A percentile compares a stretch with the other conserved stretches of the same genome.
phyloP scores from a whole-genome alignment of 2,797 vertebrate genomes.

The Antrozous pallidus region DNA sequence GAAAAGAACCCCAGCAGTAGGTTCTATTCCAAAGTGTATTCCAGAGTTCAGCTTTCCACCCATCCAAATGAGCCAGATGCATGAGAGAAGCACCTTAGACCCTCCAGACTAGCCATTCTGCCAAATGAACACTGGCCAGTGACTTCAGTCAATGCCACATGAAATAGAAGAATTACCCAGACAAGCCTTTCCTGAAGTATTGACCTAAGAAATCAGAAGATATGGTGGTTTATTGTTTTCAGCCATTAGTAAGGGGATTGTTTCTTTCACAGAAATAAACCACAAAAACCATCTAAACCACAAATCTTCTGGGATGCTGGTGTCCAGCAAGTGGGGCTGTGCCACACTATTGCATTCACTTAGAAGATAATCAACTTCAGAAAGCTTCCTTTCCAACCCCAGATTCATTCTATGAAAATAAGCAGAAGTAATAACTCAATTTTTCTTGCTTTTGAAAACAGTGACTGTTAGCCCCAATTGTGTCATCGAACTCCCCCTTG shows the following conservation, averaged over 20 bases:
- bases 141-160: neutral
- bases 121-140: neutral
- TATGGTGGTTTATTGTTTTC: neutral
- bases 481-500: neutral
- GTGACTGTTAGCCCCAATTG: neutral
- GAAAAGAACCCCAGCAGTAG: too few species aligned
- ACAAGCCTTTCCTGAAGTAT: neutral
- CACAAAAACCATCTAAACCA: neutral
- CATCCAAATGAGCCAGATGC: neutral
- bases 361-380: neutral
- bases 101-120: neutral
- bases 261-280: neutral
- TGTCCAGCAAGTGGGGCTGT: neutral
- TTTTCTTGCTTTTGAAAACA: slow-evolving; percentile 39
- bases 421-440: neutral
- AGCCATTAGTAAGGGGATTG: neutral
- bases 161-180: neutral
- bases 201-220: neutral
- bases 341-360: neutral
- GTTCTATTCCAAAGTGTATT: neutral
- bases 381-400: neutral
- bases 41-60: neutral
- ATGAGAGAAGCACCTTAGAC: neutral
- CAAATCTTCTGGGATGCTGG: neutral
- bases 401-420: slow-evolving; percentile 32